Percentiles rank a stretch among this genome's conserved stretches.
These are phyloP conservation scores for Picus viridis DNA, from an alignment of 2,797 vertebrate species.

Conservation along the genomic window DNA sequence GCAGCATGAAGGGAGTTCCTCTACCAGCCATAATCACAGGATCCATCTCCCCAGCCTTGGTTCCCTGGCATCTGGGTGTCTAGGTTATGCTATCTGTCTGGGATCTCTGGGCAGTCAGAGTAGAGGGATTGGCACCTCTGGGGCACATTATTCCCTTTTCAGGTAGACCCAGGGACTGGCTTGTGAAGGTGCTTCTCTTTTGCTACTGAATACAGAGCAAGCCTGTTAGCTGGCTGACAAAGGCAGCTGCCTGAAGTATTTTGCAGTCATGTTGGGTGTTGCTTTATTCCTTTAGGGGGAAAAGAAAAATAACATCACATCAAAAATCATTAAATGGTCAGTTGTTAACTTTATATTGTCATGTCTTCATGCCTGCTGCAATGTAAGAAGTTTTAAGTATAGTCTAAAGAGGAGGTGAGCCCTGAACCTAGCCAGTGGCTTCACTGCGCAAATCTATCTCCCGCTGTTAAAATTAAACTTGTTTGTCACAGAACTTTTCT, in stretches of 20 bases:
- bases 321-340: not conserved
- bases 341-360: not conserved
- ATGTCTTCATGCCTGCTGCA: not conserved
- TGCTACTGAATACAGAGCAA: not conserved
- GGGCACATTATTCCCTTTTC: slow-evolving; percentile 34
- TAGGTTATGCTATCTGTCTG: slow-evolving; percentile 57
- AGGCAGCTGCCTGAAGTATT: not conserved
- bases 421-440: not conserved
- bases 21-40: not conserved
- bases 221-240: not conserved
- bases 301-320: not conserved
- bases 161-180: not conserved
- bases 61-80: slow-evolving; percentile 19
- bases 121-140: slow-evolving; percentile 60
- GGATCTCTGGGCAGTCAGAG: slow-evolving; percentile 40
- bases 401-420: not conserved
- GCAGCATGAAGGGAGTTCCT: not conserved
- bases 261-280: not conserved
- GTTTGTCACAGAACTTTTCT: not conserved
- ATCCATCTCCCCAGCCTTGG: not conserved
- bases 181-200: not conserved
- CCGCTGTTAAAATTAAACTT: not conserved
- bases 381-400: not conserved
- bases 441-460: not conserved
- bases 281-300: not conserved